These are phyloP conservation scores for Oxygymnocypris stewartii DNA, from an alignment of 2,113 vertebrate species.

Conservation along the genomic window DNA sequence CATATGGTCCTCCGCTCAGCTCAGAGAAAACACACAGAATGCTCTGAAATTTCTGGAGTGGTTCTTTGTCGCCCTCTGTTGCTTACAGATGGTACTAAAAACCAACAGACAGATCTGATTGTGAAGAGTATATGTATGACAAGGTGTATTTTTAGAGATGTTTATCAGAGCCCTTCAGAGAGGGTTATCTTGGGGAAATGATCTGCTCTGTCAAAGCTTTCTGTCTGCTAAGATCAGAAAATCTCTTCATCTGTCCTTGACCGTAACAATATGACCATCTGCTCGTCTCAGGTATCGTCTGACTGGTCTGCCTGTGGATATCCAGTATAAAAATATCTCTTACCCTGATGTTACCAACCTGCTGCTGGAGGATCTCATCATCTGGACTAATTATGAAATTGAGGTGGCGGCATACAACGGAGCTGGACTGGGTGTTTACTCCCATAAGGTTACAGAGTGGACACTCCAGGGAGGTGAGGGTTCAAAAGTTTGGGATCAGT, in stretches of 20 bases:
- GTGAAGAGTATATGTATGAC: constrained; percentile 25
- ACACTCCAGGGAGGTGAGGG: constrained; percentile 92
- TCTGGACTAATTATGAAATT: constrained; percentile 99
- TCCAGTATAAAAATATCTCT: constrained; percentile 96
- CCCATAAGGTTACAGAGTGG: constrained; percentile 94
- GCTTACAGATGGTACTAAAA: constrained; percentile 20
- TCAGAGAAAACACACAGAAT: neutral
- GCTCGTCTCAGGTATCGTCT: constrained; percentile 85
- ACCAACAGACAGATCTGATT: neutral
- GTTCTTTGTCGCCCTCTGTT: constrained; percentile 33
- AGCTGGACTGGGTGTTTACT: constrained; percentile 90
- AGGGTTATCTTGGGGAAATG: neutral
- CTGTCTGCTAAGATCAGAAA: neutral
- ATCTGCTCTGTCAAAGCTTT: neutral
- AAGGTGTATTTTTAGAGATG: constrained; percentile 21
- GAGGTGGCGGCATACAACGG: constrained; percentile 96
- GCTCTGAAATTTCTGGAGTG: neutral
- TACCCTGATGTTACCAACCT: constrained; percentile 89
- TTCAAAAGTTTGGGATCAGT: neutral
- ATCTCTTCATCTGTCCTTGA: neutral
- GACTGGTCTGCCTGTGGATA: constrained; percentile 91
- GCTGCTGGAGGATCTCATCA: constrained; percentile 95
- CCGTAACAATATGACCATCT: neutral
- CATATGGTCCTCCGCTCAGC: constrained; percentile 1
- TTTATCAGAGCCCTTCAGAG: neutral